phyloP scores from a whole-genome alignment of 2,888 invertebrate genomes.

The Ochropleura leucogaster region DNA sequence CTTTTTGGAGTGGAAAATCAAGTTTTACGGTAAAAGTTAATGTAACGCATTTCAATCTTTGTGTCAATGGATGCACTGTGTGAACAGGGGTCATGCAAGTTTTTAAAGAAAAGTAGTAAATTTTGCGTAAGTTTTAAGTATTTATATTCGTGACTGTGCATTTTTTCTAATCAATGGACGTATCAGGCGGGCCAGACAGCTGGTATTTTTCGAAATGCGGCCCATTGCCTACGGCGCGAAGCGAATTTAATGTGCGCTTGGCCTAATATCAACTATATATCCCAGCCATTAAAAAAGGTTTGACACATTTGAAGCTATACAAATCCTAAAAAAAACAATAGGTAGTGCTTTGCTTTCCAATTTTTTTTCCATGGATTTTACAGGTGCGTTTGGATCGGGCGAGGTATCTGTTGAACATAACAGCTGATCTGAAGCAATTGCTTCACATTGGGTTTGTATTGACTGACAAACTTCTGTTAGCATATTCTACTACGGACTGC shows the following conservation, averaged over 20 bases:
- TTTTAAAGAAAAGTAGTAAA: too few relatives aligned
- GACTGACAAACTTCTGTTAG: background rate
- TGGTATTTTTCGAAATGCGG: background rate
- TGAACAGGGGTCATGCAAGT: too few relatives aligned
- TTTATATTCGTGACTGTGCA: too few relatives aligned
- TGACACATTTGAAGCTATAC: conserved; percentile 37
- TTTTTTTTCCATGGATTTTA: background rate
- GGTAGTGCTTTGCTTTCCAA: background rate
- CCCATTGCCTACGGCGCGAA: background rate
- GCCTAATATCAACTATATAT: conserved; percentile 47
- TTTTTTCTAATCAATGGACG: too few relatives aligned
- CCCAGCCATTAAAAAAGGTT: conserved; percentile 48
- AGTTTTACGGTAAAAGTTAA: too few relatives aligned
- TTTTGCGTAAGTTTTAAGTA: too few relatives aligned
- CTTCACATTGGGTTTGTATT: too few relatives aligned
- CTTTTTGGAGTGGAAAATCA: too few relatives aligned
- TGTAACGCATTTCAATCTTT: too few relatives aligned
- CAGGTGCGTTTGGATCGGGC: background rate
- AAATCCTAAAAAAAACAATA: background rate
- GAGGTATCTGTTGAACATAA: background rate
- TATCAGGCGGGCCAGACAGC: too few relatives aligned
- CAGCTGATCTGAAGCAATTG: background rate
- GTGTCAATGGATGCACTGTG: too few relatives aligned
- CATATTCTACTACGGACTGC: background rate
- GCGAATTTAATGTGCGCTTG: background rate